Base-by-base conservation (phyloP, 2,888 invertebrate genomes). In the Selenia dentaria region DNA sequence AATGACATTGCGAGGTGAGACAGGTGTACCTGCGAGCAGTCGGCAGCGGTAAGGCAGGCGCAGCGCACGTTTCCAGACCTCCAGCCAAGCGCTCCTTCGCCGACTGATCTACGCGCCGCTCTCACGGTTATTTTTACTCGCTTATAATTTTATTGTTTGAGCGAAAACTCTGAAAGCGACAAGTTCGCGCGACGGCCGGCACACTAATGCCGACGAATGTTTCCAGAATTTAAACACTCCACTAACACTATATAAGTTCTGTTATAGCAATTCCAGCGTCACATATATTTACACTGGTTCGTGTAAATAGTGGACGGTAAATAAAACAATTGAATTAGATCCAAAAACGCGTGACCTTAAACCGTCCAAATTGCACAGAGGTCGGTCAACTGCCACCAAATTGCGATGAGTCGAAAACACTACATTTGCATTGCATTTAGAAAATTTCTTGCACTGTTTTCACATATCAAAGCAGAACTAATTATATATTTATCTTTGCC, bases 121-220 rank as follows among this genome's bases (percentile, higher is more conserved):
- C 70, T 62, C 65, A 67, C 67, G 52, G 70, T 81, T 88, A 88
- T 88, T 87, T 88, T 79, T 84, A 86, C 83, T 74, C 73, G 84
- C 81, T 82, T 88, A 89, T 88, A 88, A 89, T 87, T 88, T 90
- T 87, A 89, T 89, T 89, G 87, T 89, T 89, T 84, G 71, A 78
- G 75, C 83, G 75, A 84, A 85, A 88, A 78, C 76, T 71, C 67
- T 68, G 72, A 75, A 79, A 64, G 78, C 88, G 89, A 88, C 89
- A 83, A 83, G 83, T 78, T 74, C 75, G 75, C 79, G 69, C 84
- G 83, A 72, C 81, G 80, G 76, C 67, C 75, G 76, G 71, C 66
- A 62, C 73, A 77, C 81, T 84, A 87, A 87, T 83, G 87, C 83
- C 79, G 69, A 70, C 60, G 64, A 65, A 66, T 70, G 70, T 69